Conservation (phyloP, 2,113 vertebrate species). For the Mus pahari region DNA sequence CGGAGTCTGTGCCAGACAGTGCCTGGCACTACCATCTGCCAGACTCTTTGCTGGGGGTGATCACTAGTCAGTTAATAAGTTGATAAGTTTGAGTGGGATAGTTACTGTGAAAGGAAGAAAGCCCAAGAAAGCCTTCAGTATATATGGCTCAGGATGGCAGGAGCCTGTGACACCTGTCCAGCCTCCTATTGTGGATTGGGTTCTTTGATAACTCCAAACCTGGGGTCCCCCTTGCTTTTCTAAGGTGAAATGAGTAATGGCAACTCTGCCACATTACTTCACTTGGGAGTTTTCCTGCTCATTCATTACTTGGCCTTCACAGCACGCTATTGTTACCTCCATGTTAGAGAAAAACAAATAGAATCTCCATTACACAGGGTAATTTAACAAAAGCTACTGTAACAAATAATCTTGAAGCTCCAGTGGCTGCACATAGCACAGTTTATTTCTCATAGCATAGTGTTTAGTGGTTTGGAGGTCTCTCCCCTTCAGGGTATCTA, state of each 20-base stretch:
- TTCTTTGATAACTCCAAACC: background rate
- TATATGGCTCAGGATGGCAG: background rate
- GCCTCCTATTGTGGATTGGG: too few relatives aligned
- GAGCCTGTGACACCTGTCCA: background rate
- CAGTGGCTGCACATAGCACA: background rate
- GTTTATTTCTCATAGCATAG: background rate
- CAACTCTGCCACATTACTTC: background rate
- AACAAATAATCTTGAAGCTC: conserved; percentile 21
- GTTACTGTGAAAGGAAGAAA: conserved; percentile 4
- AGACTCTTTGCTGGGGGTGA: background rate
- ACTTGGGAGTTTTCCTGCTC: background rate
- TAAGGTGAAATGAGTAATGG: conserved; percentile 4
- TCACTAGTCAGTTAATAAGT: background rate
- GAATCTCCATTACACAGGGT: conserved; percentile 7
- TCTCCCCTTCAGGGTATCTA: background rate
- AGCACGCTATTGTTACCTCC: background rate
- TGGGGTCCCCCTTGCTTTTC: background rate
- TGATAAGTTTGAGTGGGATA: background rate
- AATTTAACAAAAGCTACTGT: conserved; percentile 12
- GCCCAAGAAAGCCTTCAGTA: background rate
- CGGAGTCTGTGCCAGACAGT: background rate
- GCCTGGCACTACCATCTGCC: conserved; percentile 19
- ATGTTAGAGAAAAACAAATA: conserved; percentile 45
- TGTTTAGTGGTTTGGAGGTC: background rate
- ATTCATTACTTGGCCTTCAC: conserved; percentile 44